A percentile compares a stretch with the other conserved stretches of the same genome.
phyloP scores from a whole-genome alignment of 30 jellyfish, hydroid and myxozoan genomes.

The Chrysaora quinquecirrha region DNA sequence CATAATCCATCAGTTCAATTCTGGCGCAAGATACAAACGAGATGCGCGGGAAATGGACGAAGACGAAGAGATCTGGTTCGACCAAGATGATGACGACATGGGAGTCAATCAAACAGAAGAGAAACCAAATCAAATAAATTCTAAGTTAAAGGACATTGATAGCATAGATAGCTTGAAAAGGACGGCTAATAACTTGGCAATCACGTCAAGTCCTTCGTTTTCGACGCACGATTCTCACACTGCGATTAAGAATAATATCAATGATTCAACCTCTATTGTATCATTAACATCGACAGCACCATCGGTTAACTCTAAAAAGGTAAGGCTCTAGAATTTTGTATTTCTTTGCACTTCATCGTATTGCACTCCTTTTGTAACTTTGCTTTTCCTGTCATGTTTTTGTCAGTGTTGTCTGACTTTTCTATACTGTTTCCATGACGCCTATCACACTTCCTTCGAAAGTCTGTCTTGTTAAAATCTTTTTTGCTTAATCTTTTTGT shows the following conservation, averaged over 20 bases:
- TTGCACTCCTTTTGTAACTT: too few species aligned
- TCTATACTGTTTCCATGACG: too few species aligned
- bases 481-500: background rate
- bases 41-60: slow-evolving; percentile 95
- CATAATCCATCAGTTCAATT: slow-evolving; percentile 50
- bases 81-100: slow-evolving; percentile 80
- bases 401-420: too few species aligned
- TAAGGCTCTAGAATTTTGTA: background rate
- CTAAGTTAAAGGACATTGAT: slow-evolving; percentile 88
- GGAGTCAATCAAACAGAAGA: slow-evolving; percentile 45
- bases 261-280: slow-evolving; percentile 57
- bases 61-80: slow-evolving; percentile 97
- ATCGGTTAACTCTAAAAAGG: slow-evolving; percentile 61
- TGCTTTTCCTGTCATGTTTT: too few species aligned
- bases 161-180: slow-evolving; percentile 69
- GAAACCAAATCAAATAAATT: slow-evolving; percentile 57
- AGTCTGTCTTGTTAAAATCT: too few species aligned
- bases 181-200: slow-evolving; percentile 46
- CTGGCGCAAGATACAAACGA: slow-evolving; percentile 69
- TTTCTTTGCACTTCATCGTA: too few species aligned
- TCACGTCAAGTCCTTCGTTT: slow-evolving; percentile 34
- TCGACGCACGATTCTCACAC: slow-evolving; percentile 18
- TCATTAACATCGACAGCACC: slow-evolving; percentile 59
- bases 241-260: slow-evolving; percentile 16
- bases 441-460: too few species aligned